phyloP scores from a whole-genome alignment of 2,888 invertebrate genomes.

The Saturnia pavonia region DNA sequence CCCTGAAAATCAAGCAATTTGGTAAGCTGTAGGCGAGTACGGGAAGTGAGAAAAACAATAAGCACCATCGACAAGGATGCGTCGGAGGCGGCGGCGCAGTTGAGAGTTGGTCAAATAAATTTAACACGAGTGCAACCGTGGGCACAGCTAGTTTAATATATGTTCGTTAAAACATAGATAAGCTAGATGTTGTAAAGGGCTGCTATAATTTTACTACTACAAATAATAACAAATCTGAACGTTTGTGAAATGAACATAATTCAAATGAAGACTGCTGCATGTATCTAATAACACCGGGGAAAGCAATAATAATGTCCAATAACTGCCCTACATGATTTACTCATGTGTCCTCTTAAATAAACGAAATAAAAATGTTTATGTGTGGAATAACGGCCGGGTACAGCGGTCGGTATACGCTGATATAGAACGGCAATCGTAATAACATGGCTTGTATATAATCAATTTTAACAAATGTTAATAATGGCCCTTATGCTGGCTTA shows the following conservation, averaged over 20 bases:
- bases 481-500: not conserved
- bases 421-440: not conserved
- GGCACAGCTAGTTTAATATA: no score
- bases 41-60: no score
- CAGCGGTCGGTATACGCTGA: not conserved
- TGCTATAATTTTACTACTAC: not conserved
- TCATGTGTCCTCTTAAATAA: constrained; percentile 52
- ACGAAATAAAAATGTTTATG: constrained; percentile 63
- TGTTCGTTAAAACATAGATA: no score
- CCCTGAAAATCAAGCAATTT: no score
- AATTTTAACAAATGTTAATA: not conserved
- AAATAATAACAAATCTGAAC: constrained; percentile 18
- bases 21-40: no score
- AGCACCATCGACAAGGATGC: no score
- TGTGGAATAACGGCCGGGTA: constrained; percentile 16
- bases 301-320: constrained; percentile 73
- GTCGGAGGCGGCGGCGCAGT: no score
- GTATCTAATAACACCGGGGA: constrained; percentile 55
- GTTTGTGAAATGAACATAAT: constrained; percentile 31
- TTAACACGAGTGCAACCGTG: no score
- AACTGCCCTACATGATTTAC: constrained; percentile 70
- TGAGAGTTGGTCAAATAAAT: no score
- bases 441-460: not conserved
- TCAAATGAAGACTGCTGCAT: constrained; percentile 34
- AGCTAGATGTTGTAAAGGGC: no score